A percentile compares a stretch with the other conserved stretches of the same genome.
phyloP scores from a whole-genome alignment of 1,140 invertebrate species.

The Elysia chlorotica region DNA sequence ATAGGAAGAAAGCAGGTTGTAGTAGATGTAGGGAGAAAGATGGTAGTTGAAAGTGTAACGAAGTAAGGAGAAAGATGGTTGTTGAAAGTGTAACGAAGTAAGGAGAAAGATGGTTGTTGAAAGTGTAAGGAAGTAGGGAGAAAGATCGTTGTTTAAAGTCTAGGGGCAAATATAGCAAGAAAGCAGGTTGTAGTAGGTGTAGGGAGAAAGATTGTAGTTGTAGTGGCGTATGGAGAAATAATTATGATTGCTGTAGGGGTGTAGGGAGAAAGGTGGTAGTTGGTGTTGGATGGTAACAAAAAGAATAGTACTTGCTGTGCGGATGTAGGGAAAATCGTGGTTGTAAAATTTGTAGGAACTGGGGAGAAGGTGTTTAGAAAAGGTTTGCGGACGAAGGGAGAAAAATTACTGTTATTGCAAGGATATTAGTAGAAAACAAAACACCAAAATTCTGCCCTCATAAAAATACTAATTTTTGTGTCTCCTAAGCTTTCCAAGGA shows the following conservation, averaged over 20 bases:
- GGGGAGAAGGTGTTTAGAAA: too few species aligned
- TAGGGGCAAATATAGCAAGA: neutral
- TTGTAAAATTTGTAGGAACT: neutral
- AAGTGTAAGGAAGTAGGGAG: neutral
- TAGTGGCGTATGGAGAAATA: too few species aligned
- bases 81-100: too few species aligned
- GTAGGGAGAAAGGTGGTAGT: neutral
- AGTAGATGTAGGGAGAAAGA: neutral
- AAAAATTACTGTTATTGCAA: too few species aligned
- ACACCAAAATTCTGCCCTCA: neutral
- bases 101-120: neutral
- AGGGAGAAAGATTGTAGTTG: neutral
- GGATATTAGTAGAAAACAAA: too few species aligned
- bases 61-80: too few species aligned
- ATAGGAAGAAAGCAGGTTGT: neutral
- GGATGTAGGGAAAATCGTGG: neutral
- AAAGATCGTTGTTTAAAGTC: neutral
- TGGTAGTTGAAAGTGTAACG: neutral
- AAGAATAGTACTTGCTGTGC: neutral
- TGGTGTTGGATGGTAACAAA: neutral
- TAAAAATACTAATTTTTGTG: neutral
- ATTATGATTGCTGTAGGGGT: too few species aligned
- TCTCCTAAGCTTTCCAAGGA: neutral
- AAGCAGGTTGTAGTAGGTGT: neutral
- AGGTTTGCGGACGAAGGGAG: too few species aligned